Evolutionary conservation across 2,888 invertebrate genomes (phyloP).

Genomic region (Plagiodera versicolora): DNA sequence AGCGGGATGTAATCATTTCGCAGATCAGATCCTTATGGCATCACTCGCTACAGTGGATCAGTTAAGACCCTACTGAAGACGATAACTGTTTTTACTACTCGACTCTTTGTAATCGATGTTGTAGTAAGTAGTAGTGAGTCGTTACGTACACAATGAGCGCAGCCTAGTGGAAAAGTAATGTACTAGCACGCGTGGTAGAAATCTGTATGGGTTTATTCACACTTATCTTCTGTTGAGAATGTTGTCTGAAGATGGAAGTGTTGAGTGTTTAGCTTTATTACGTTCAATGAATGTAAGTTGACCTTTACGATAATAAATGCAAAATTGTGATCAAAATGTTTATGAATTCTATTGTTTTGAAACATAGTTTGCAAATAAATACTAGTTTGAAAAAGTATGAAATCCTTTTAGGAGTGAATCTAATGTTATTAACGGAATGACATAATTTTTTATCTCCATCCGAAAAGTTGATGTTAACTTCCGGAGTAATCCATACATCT

Average conservation of each 20-base stretch:
- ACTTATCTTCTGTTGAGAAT: not conserved
- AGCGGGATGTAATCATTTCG: constrained; percentile 42
- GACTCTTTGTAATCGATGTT: not conserved
- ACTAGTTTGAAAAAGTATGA: no score
- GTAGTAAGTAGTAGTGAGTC: not conserved
- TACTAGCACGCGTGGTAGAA: not conserved
- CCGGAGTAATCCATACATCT: no score
- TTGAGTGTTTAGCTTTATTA: not conserved
- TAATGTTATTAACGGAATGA: no score
- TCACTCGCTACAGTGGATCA: constrained; percentile 33
- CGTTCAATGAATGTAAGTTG: no score
- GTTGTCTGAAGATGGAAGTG: not conserved
- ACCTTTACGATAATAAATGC: no score
- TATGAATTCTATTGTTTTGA: no score
- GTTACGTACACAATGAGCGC: not conserved
- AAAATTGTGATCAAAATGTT: no score
- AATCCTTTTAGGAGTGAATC: no score
- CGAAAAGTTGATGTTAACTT: no score
- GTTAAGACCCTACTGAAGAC: constrained; percentile 42
- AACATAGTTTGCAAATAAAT: no score
- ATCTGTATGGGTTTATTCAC: not conserved
- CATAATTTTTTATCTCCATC: no score
- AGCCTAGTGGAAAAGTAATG: not conserved
- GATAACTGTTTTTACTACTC: not conserved
- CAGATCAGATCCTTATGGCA: constrained; percentile 38